Evolutionary conservation across 2,113 vertebrate genomes (phyloP), one percentile per base, ranked within the genome.

Genomic region (Oreotrochilus melanogaster): DNA sequence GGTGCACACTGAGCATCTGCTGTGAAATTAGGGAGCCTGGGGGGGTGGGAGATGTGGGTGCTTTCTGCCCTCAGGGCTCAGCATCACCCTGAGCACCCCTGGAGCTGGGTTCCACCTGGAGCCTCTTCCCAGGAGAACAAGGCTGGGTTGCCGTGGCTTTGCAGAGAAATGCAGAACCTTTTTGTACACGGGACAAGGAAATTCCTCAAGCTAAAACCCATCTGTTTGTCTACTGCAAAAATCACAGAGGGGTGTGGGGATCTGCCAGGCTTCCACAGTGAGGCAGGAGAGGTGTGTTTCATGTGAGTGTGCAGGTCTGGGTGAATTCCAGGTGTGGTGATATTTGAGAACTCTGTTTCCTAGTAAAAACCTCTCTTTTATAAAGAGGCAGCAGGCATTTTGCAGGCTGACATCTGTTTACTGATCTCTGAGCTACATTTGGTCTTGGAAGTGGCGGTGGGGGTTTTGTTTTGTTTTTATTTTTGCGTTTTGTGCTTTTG

Each of bases 271-370:
- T 27, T 15, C 50, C 27, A 43, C 30, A 6, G 47, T 7, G 4
- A 8, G 92, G 65, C 65, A 25, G 75, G 48, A 71, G 61, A n/a
- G 65, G 60, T 24, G 67, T 24, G 54, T 42, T 70, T 10, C 18
- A 21, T 53, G 13, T 23, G 11, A 37, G 53, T n/a, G 50, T 3
- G 1, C 5, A 6, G 74, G 0, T 22, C 78, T 66, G 75, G 79
- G 79, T 88, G 83, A 71, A 51, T 84, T 90, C 86, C 86, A 91
- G 92, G 86, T 88, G 89, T 86, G 86, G 24, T 73, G 86, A 42
- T 83, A 76, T 57, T 78, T 58, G 86, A 87, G 83, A 67, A 21
- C 86, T 61, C 91, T 9, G 10, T 54, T 95, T 84, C 80, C 28
- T 48, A n/a, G 56, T 50, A 57, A 80, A 93, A 51, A 8, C 64